A percentile compares a stretch with the other conserved stretches of the same genome.
phyloP scores from a whole-genome alignment of 2,888 invertebrate species.

The Campoplex capitator region DNA sequence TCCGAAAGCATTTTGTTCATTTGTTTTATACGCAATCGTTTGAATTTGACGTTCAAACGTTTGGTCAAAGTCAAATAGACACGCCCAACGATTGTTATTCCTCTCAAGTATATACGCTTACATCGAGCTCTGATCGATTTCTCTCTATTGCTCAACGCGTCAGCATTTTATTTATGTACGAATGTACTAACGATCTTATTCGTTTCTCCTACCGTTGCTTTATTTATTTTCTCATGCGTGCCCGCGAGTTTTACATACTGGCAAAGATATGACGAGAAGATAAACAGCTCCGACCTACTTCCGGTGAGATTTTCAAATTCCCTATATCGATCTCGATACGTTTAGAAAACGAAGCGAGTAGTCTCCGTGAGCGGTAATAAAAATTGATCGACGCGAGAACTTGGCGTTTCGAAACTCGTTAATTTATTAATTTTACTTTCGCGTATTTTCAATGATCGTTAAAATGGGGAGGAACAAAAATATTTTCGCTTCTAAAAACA shows the following conservation, averaged over 20 bases:
- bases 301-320: constrained; percentile 29
- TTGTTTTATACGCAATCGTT: neutral
- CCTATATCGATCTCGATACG: constrained; percentile 10
- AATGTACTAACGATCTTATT: constrained; percentile 3
- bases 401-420: neutral
- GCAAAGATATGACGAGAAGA: constrained; percentile 10
- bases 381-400: neutral
- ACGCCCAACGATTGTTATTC: constrained; percentile 39
- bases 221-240: constrained; percentile 10
- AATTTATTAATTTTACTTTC: neutral
- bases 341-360: neutral
- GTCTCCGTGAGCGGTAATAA: neutral
- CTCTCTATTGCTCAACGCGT: constrained; percentile 64
- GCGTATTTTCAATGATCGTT: constrained; percentile 1
- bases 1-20: neutral
- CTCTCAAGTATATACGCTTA: constrained; percentile 41
- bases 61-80: constrained; percentile 21
- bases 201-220: neutral
- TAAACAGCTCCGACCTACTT: constrained; percentile 23
- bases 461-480: neutral
- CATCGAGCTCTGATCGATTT: constrained; percentile 60
- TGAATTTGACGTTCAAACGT: constrained; percentile 40
- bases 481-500: neutral
- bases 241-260: neutral
- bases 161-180: constrained; percentile 29